These are phyloP conservation scores for Periophthalmodon schlosseri DNA, from an alignment of 2,113 vertebrate species.

Conservation along the genomic window DNA sequence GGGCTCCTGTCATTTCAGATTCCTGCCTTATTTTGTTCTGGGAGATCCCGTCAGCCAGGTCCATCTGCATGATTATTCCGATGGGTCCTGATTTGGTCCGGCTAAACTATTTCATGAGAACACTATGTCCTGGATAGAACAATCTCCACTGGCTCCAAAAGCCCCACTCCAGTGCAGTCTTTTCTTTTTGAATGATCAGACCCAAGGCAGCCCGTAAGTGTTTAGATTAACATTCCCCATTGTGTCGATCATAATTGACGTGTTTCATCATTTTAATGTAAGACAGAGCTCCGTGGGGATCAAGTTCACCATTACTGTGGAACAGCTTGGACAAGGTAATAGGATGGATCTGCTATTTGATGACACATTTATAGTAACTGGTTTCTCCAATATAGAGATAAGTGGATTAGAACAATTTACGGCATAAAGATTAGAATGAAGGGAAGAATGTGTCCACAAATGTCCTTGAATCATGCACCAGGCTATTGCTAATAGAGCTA, in stretches of 20 bases:
- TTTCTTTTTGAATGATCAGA: neutral
- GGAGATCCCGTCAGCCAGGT: slow-evolving; percentile 44
- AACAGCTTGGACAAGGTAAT: slow-evolving; percentile 48
- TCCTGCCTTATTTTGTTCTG: slow-evolving; percentile 19
- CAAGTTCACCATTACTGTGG: slow-evolving; percentile 50
- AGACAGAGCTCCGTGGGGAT: slow-evolving; percentile 27
- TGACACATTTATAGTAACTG: slow-evolving; percentile 57
- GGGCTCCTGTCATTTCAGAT: slow-evolving; percentile 14
- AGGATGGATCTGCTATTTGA: slow-evolving; percentile 52
- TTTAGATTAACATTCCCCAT: slow-evolving; percentile 40
- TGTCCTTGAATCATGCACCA: neutral
- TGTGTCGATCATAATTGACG: slow-evolving; percentile 43
- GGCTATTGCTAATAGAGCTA: neutral
- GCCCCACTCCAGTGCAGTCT: slow-evolving; percentile 39
- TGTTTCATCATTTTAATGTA: slow-evolving; percentile 39
- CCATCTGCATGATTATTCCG: slow-evolving; percentile 59
- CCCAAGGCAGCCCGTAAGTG: slow-evolving; percentile 24
- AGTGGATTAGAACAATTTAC: slow-evolving; percentile 43
- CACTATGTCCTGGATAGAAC: slow-evolving; percentile 53
- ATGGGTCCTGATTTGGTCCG: slow-evolving; percentile 53
- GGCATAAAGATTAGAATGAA: slow-evolving; percentile 13
- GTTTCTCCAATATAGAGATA: slow-evolving; percentile 25
- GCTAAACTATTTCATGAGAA: slow-evolving; percentile 52
- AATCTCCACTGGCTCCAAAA: slow-evolving; percentile 42
- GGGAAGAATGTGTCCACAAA: neutral